Evolutionary conservation across 2,888 invertebrate genomes (phyloP).

Genomic region (Terebella lapidaria): DNA sequence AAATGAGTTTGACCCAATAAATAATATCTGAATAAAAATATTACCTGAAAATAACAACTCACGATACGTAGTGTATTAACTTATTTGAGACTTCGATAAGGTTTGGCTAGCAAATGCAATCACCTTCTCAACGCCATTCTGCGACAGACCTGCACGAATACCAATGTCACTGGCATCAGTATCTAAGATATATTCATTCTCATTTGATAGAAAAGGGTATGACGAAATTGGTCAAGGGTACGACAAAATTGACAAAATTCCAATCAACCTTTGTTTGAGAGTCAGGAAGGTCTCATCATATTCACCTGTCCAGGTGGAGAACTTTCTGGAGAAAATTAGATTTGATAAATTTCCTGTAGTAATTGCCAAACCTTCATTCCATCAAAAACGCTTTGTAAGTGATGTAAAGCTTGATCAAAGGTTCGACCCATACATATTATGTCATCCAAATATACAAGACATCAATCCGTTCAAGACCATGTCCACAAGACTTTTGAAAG

Average conservation of each 20-base stretch:
- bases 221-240: not conserved
- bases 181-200: constrained; percentile 2
- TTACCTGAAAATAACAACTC: constrained; percentile 6
- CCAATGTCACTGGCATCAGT: constrained; percentile 3
- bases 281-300: constrained; percentile 3
- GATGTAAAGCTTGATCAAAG: constrained; percentile 1
- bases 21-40: constrained; percentile 12
- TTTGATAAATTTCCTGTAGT: constrained; percentile 10
- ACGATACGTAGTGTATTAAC: constrained; percentile 7
- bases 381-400: not conserved
- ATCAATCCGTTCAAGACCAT: not conserved
- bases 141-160: no score
- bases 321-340: not conserved
- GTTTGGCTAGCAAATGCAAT: constrained; percentile 10
- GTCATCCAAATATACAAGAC: constrained; percentile 13
- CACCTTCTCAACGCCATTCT: constrained; percentile 5
- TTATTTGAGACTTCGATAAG: constrained; percentile 1
- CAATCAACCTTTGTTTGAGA: not conserved
- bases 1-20: constrained; percentile 5
- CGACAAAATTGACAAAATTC: no score
- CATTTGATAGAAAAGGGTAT: not conserved
- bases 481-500: constrained; percentile 11
- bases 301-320: constrained; percentile 15
- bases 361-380: not conserved
- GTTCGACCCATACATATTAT: constrained; percentile 10